Percentiles rank a stretch among this genome's conserved stretches.
Evolutionary conservation across 2,888 invertebrate genomes (phyloP).

Genomic region (Pollenia griseotomentosa): DNA sequence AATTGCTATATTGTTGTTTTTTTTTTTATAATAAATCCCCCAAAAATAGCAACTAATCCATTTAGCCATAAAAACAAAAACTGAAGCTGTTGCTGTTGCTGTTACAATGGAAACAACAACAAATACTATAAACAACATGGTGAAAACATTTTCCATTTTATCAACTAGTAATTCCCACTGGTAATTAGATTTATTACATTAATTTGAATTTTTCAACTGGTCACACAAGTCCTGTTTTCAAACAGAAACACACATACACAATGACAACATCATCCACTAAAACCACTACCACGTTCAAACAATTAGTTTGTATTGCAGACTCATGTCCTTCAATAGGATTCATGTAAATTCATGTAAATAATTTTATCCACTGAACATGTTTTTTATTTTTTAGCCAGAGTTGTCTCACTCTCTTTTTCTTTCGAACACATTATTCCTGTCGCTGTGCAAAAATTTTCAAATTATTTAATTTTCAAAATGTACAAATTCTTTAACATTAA

Average conservation of each 20-base stretch:
- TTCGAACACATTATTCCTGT: neutral
- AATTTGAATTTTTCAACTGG: conserved; percentile 68
- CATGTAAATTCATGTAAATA: conserved; percentile 62
- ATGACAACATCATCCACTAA: neutral
- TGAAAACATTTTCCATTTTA: conserved; percentile 66
- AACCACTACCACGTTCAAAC: conserved; percentile 24
- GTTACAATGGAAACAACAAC: neutral
- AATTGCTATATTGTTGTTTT: neutral
- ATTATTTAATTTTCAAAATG: conserved; percentile 26
- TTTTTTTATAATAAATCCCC: conserved; percentile 10
- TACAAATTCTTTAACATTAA: conserved; percentile 21
- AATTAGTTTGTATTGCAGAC: conserved; percentile 37
- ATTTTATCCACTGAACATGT: conserved; percentile 56
- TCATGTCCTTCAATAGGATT: conserved; percentile 41
- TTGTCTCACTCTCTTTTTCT: neutral
- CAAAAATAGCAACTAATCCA: conserved; percentile 34
- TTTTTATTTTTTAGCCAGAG: neutral
- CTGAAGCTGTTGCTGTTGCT: conserved; percentile 15
- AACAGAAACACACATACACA: neutral
- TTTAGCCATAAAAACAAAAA: conserved; percentile 29
- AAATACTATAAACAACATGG: conserved; percentile 16
- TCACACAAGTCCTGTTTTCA: conserved; percentile 51
- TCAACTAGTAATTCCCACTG: conserved; percentile 67
- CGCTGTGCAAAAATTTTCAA: conserved; percentile 32
- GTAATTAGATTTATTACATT: conserved; percentile 72